Percentiles rank a stretch among this genome's conserved stretches.
Conservation (phyloP, 2,113 vertebrate species). For the Charina bottae region DNA sequence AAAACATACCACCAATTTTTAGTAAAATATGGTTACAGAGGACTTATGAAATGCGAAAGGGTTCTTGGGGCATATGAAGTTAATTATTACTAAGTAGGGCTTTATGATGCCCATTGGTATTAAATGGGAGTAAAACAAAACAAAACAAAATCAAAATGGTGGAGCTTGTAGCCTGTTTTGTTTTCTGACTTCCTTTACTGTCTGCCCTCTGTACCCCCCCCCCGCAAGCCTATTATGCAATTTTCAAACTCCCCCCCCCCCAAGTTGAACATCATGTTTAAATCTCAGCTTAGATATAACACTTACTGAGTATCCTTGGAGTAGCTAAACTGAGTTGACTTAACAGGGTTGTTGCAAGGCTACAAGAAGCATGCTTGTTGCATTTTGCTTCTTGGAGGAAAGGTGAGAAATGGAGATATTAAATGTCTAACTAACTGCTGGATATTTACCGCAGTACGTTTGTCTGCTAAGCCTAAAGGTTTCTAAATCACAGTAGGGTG, state of each 20-base stretch:
- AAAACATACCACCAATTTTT: background rate
- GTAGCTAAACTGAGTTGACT: background rate
- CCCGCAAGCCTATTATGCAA: background rate
- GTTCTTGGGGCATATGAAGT: background rate
- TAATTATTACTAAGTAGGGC: background rate
- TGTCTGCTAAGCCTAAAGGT: background rate
- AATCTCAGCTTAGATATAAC: background rate
- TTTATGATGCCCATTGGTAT: background rate
- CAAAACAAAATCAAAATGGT: background rate
- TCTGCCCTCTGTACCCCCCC: background rate
- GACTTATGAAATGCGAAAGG: background rate
- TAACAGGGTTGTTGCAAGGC: background rate
- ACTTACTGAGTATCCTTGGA: background rate
- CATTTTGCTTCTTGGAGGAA: background rate
- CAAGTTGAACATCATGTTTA: background rate
- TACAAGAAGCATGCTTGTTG: background rate
- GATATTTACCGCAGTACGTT: background rate
- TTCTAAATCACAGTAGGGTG: background rate
- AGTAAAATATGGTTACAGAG: background rate
- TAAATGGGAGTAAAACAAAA: background rate
- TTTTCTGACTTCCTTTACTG: background rate
- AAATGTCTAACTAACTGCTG: background rate
- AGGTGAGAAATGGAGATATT: background rate
- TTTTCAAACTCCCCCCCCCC: background rate
- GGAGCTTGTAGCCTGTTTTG: background rate